Base-by-base conservation (phyloP, 2,797 vertebrate genomes). In the Falco naumanni region DNA sequence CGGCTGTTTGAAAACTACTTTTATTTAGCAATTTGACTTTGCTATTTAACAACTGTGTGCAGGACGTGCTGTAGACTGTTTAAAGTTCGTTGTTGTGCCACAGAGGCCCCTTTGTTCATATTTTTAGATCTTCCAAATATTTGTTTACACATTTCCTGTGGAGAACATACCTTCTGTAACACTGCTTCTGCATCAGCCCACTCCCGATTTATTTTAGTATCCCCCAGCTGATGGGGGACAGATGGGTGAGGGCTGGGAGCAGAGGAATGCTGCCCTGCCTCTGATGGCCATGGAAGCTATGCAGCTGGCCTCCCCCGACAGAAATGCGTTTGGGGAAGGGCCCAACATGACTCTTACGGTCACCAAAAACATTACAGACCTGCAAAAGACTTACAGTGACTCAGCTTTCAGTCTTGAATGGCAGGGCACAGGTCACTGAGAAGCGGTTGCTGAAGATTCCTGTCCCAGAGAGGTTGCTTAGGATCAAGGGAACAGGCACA, bases 231-330 rank as follows among this genome's bases (percentile, higher is more conserved):
- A 96, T 97, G 85, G 34, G 16, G 66, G 92, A 97, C 95, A 97
- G 94, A 95, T 97, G 94, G 95, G 79, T 96, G 77, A 88, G 79
- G 84, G 69, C 16, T 96, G 76, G 26, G 56, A 94, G 82, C 87
- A 90, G 82, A 96, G 90, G 95, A 97, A 97, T 96, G 96, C 77
- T 92, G 90, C 93, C 84, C 96, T 96, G 94, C 89, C 96, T 95
- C 87, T 89, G 79, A 93, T 1, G 17, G 60, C 86, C 29, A 6
- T 77, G 84, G 85, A 87, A 93, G 93, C 34, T 75, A 93, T 93
- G 95, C 89, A 91, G 84, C 47, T 91, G 0, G 1, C 87, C 87
- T 91, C 79, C 92, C 69, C 84, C 4, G 54, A 60, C 47, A 80
- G 61, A 34, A 72, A 69, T 2, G 24, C 19, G 26, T 70, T 78